A percentile compares a stretch with the other conserved stretches of the same genome.
These are phyloP conservation scores for Leistus spinibarbis DNA, from an alignment of 2,888 invertebrate species.

Conservation along the genomic window DNA sequence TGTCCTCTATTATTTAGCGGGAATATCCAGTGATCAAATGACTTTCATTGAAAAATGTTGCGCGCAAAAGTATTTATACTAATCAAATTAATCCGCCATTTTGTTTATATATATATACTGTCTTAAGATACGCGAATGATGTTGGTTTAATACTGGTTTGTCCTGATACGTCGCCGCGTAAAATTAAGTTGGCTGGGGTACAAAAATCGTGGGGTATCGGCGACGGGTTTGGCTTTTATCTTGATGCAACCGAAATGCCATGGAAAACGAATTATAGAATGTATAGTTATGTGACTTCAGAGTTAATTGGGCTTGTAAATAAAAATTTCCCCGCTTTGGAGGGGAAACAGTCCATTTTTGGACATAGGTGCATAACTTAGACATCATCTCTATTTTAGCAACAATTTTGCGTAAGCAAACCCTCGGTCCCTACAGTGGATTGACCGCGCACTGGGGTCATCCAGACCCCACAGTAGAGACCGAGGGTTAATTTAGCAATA, in stretches of 20 bases:
- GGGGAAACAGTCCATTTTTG: slow-evolving; percentile 76
- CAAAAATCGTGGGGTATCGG: slow-evolving; percentile 95
- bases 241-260: slow-evolving; percentile 88
- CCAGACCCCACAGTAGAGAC: no score
- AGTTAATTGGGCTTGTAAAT: slow-evolving; percentile 77
- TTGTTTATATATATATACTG: no score
- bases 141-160: slow-evolving; percentile 86
- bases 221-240: slow-evolving; percentile 92
- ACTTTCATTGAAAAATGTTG: slow-evolving; percentile 96
- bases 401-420: no score
- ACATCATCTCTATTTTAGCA: no score
- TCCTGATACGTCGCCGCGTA: slow-evolving; percentile 96
- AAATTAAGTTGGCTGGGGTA: slow-evolving; percentile 87
- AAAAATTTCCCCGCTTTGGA: slow-evolving; percentile 72
- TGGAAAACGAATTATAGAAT: slow-evolving; percentile 94
- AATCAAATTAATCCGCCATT: background rate
- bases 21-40: slow-evolving; percentile 91
- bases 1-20: slow-evolving; percentile 90
- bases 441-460: no score
- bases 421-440: no score
- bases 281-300: slow-evolving; percentile 90
- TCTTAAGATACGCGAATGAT: slow-evolving; percentile 75
- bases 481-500: no score
- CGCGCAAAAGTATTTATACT: slow-evolving; percentile 72
- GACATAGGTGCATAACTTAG: slow-evolving; percentile 76